phyloP scores from a whole-genome alignment of 2,888 invertebrate genomes.

The Eumerus sabulonum region DNA sequence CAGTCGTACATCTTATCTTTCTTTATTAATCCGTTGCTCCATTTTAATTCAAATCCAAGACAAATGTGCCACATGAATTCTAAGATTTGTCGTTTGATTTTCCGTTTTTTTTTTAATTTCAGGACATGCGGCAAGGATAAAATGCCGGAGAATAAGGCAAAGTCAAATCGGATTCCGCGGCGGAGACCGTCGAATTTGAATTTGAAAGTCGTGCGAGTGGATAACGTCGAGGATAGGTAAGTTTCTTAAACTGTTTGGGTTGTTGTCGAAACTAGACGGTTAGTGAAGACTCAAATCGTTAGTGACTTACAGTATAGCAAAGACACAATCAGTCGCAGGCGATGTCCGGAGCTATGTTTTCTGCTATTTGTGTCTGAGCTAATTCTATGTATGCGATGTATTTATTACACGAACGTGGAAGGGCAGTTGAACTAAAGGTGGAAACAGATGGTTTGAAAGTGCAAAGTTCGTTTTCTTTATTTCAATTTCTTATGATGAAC shows the following conservation, averaged over 20 bases:
- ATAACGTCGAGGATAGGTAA: constrained; percentile 55
- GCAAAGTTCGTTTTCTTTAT: too few relatives aligned
- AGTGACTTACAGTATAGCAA: neutral
- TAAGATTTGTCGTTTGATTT: neutral
- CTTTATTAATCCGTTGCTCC: neutral
- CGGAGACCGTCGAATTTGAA: constrained; percentile 63
- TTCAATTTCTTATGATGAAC: too few relatives aligned
- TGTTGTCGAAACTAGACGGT: neutral
- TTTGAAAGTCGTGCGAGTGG: constrained; percentile 62
- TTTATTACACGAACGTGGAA: too few relatives aligned
- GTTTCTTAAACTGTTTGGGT: constrained; percentile 41
- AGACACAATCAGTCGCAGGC: too few relatives aligned
- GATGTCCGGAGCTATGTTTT: too few relatives aligned
- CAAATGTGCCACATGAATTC: neutral
- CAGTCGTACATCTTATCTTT: neutral
- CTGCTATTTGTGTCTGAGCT: too few relatives aligned
- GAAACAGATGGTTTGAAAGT: too few relatives aligned
- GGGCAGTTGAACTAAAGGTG: too few relatives aligned
- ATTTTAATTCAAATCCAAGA: constrained; percentile 1
- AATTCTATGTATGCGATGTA: too few relatives aligned
- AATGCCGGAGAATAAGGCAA: constrained; percentile 57
- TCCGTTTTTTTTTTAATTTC: constrained; percentile 22
- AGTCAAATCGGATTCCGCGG: constrained; percentile 61
- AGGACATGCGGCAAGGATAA: constrained; percentile 46
- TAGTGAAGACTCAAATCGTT: neutral